Percentiles rank a stretch among this genome's conserved stretches.
Conservation (phyloP, 2,888 invertebrate species). For the Hirtodrosophila alboralis region DNA sequence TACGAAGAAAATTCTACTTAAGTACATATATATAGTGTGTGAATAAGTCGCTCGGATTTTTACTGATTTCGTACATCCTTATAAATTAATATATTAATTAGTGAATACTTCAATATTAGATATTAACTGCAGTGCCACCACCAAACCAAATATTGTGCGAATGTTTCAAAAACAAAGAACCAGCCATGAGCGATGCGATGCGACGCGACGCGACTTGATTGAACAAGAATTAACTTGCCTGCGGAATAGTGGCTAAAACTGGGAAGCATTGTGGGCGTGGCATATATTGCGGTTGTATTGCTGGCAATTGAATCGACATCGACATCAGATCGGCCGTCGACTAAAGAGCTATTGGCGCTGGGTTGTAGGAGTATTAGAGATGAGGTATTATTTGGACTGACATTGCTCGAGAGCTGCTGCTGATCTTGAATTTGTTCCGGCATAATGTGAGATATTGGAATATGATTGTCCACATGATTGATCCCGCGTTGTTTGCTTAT, state of each 20-base stretch:
- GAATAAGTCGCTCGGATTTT: background rate
- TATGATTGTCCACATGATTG: slow-evolving; percentile 26
- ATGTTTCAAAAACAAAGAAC: slow-evolving; percentile 6
- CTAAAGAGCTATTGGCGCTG: slow-evolving; percentile 67
- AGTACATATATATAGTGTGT: too few species aligned
- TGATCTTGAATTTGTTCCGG: slow-evolving; percentile 27
- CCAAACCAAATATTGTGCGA: slow-evolving; percentile 37
- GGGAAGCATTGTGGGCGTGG: slow-evolving; percentile 88
- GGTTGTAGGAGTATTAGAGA: slow-evolving; percentile 86
- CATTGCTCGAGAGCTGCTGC: slow-evolving; percentile 28
- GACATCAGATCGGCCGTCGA: slow-evolving; percentile 37
- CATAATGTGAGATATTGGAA: slow-evolving; percentile 40
- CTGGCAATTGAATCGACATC: slow-evolving; percentile 46
- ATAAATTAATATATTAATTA: background rate
- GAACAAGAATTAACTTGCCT: slow-evolving; percentile 85
- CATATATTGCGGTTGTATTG: slow-evolving; percentile 76
- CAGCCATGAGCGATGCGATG: too few species aligned
- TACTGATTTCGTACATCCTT: background rate
- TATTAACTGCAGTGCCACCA: slow-evolving; percentile 10
- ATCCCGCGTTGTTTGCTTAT: slow-evolving; percentile 35
- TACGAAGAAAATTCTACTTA: too few species aligned
- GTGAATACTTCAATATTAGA: background rate
- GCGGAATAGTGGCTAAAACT: slow-evolving; percentile 89
- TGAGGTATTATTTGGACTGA: slow-evolving; percentile 43
- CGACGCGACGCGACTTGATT: slow-evolving; percentile 5